phyloP scores from a whole-genome alignment of 2,888 invertebrate genomes.

The Leptopilina drosophilae region DNA sequence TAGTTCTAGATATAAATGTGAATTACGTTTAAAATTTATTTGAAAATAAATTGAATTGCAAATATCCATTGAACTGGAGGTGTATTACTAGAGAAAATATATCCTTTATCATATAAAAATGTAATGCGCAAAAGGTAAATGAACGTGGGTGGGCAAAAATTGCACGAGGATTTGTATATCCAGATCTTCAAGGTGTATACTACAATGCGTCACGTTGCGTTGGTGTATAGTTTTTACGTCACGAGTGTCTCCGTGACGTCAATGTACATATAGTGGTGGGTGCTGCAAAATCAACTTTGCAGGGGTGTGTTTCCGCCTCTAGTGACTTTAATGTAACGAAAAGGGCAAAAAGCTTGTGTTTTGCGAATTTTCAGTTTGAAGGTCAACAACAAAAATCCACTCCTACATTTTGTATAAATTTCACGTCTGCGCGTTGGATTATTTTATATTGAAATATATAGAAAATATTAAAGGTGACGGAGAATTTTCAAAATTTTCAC shows the following conservation, averaged over 20 bases:
- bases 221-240: slow-evolving; percentile 53
- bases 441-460: too few relatives aligned
- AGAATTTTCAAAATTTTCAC: too few relatives aligned
- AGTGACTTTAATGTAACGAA: background rate
- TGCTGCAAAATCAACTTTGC: slow-evolving; percentile 61
- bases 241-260: slow-evolving; percentile 63
- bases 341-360: background rate
- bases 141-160: slow-evolving; percentile 1
- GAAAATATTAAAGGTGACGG: too few relatives aligned
- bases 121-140: background rate
- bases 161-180: background rate
- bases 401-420: background rate
- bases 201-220: slow-evolving; percentile 46
- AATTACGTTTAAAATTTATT: background rate
- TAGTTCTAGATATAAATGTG: background rate
- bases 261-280: slow-evolving; percentile 45
- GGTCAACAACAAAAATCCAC: background rate
- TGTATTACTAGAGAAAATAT: too few relatives aligned
- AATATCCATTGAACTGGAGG: too few relatives aligned
- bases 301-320: slow-evolving; percentile 54
- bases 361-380: background rate
- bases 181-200: background rate
- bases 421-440: too few relatives aligned
- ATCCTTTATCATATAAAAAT: background rate
- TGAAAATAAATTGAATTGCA: background rate